Percentiles rank a stretch among this genome's conserved stretches.
Evolutionary conservation across 2,113 vertebrate genomes (phyloP).

Genomic region (Callorhinus ursinus): DNA sequence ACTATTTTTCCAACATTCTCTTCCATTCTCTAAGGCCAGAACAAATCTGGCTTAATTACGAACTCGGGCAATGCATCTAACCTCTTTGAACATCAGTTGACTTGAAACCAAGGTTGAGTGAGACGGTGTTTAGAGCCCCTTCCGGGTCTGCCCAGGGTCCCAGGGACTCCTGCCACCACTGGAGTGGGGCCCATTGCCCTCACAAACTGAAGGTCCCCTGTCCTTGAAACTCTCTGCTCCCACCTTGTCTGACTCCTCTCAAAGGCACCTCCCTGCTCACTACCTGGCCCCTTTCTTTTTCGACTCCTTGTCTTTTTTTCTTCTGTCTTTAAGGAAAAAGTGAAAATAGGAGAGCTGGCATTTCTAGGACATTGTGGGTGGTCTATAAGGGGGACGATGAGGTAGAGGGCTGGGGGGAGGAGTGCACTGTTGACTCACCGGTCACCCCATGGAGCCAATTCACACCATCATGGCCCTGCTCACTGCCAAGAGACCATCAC

Average conservation of each 20-base stretch:
- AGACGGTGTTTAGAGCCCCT: background rate
- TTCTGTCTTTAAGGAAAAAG: constrained; percentile 50
- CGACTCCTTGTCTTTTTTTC: background rate
- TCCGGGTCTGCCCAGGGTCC: background rate
- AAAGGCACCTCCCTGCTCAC: background rate
- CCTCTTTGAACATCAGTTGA: background rate
- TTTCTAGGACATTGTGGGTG: constrained; percentile 33
- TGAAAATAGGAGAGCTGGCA: background rate
- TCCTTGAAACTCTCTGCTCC: background rate
- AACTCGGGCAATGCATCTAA: background rate
- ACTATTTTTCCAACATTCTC: constrained; percentile 58
- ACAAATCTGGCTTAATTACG: constrained; percentile 34
- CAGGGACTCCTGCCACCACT: background rate
- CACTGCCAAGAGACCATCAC: background rate
- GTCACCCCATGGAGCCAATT: background rate
- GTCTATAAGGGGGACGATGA: background rate
- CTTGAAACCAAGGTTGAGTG: background rate
- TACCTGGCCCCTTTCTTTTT: background rate
- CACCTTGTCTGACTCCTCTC: background rate
- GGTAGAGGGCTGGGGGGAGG: background rate
- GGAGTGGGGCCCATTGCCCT: background rate
- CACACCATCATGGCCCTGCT: background rate
- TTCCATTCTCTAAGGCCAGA: constrained; percentile 56
- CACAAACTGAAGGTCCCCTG: background rate
- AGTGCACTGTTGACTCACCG: background rate